Percentiles rank a stretch among this genome's conserved stretches.
Conservation (phyloP, 1,140 invertebrate species). For the Steinernema khuongi region DNA sequence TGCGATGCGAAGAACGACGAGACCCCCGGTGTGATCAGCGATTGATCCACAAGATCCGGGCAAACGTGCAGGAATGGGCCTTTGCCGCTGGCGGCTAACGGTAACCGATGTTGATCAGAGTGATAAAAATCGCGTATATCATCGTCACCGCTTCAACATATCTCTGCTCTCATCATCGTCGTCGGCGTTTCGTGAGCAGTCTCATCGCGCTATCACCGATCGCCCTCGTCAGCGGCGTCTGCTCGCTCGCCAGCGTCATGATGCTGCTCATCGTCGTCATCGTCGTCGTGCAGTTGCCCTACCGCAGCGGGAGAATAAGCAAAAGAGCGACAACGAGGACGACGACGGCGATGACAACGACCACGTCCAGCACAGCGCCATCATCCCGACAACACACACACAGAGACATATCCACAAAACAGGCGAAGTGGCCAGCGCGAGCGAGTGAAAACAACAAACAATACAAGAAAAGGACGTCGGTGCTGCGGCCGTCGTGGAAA, state of each 20-base stretch:
- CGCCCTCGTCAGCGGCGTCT: neutral
- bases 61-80: too few species aligned
- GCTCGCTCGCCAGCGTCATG: neutral
- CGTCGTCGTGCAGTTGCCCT: neutral
- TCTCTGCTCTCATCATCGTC: too few species aligned
- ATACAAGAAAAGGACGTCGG: neutral
- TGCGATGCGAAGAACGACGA: too few species aligned
- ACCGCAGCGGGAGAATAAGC: neutral
- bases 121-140: too few species aligned
- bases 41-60: too few species aligned
- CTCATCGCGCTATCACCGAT: neutral
- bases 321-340: neutral
- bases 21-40: too few species aligned
- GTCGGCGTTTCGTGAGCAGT: too few species aligned
- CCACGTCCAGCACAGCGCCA: neutral
- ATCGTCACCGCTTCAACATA: too few species aligned
- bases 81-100: too few species aligned
- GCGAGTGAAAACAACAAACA: constrained; percentile 15
- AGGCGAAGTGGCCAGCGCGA: neutral
- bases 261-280: neutral
- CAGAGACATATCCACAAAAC: neutral
- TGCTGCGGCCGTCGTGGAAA: neutral
- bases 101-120: too few species aligned
- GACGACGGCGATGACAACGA: too few species aligned
- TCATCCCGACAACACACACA: neutral